Base-by-base conservation (phyloP, 2,888 invertebrate genomes). In the Drosophila colorata region DNA sequence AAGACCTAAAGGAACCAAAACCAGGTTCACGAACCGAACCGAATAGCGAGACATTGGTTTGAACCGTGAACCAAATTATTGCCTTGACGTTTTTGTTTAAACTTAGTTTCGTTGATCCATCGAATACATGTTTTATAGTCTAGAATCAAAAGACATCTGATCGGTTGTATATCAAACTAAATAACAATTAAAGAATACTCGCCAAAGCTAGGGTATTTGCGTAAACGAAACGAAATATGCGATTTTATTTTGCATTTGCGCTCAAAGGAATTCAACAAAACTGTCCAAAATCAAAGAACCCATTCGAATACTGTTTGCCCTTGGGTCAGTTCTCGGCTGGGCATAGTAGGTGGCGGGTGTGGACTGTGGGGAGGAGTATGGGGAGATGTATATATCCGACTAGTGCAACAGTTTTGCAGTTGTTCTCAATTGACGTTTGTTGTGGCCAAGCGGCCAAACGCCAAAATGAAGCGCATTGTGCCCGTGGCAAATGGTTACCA, bases 391-490 rank as follows among this genome's bases (percentile, higher is more conserved):
- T 40, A 9, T 49, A 7, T 11, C 8, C 14, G 37, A 23, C 35
- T 49, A 13, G 23, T 16, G 28, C 13, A 52, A 52, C 20, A 20
- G 52, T 16, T 58, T 13, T 25, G 23, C 25, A 14, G 18, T 40
- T 11, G 20, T 8, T 47, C 65, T 41, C 65, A 74, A 74, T 66
- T 66, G 74, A 58, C 66, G 74, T 66, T 74, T 70, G 74, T 67
- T 66, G 70, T 41, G 66, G 55, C 67, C 67, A 44, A 40, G 31
- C 57, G 55, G 28, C 9, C 38, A 38, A 28, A 28, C 28, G 41
- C 20, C 52, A 47, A 71, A 73, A 72, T 72, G 64, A 69, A 69
- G 64, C 72, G 58, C 64, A 73, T 74, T 74, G 74, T 74, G 71
- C 68, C 57, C 28, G 14, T 31, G 60, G 74, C 70, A 41, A 57